These are phyloP conservation scores for Tetropium fuscum DNA, from an alignment of 2,888 invertebrate genomes.

Conservation along the genomic window DNA sequence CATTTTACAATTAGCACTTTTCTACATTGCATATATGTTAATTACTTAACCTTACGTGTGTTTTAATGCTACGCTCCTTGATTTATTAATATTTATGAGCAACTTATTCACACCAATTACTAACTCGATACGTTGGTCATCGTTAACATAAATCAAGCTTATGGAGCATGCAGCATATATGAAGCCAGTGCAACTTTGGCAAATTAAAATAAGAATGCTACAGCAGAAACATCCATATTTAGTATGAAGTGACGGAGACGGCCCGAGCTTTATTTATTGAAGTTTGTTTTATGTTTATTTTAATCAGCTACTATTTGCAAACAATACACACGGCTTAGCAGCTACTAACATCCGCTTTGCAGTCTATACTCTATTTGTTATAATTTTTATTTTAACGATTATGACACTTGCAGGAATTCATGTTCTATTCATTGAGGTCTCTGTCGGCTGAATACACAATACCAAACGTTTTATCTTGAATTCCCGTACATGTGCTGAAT, in stretches of 20 bases:
- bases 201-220: neutral
- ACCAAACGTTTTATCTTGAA: conserved; percentile 20
- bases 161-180: neutral
- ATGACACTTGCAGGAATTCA: conserved; percentile 23
- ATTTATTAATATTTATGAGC: conserved; percentile 4
- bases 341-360: conserved; percentile 40
- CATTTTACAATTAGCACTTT: too few relatives aligned
- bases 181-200: neutral
- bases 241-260: neutral
- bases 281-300: conserved; percentile 15
- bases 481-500: conserved; percentile 21
- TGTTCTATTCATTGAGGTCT: conserved; percentile 21
- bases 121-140: neutral
- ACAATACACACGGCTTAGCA: conserved; percentile 44
- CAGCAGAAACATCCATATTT: conserved; percentile 1
- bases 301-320: conserved; percentile 43
- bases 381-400: conserved; percentile 17
- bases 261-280: conserved; percentile 6
- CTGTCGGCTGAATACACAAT: conserved; percentile 4
- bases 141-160: neutral
- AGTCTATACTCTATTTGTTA: conserved; percentile 34
- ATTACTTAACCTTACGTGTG: neutral
- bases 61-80: conserved; percentile 3
- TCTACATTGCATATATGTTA: neutral
- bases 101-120: neutral